Conservation (phyloP, 2,797 vertebrate species). For the Oryzias sinensis region DNA sequence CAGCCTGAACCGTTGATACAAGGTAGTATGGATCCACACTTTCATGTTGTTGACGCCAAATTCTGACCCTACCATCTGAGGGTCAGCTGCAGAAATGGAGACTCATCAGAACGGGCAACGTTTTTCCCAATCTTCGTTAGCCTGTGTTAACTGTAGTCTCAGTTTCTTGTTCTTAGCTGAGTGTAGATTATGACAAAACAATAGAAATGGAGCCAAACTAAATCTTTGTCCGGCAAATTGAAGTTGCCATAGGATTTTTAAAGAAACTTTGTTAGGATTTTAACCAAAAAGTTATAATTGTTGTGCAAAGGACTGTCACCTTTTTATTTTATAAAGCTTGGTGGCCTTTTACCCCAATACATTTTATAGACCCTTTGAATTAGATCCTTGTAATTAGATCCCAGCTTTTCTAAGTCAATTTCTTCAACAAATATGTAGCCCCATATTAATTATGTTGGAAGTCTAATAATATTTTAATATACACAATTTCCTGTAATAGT, state of each 20-base stretch:
- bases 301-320: neutral
- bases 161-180: neutral
- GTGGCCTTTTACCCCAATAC: constrained; percentile 4
- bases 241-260: neutral
- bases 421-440: constrained; percentile 28
- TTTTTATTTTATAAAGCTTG: constrained; percentile 5
- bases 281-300: neutral
- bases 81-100: no score
- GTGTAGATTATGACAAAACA: no score
- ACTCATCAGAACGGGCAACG: no score
- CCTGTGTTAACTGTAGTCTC: no score
- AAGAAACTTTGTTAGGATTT: neutral
- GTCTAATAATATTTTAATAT: constrained; percentile 36
- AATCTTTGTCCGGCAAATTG: neutral
- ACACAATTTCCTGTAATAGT: constrained; percentile 32
- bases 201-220: neutral
- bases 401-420: constrained; percentile 29
- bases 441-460: constrained; percentile 48
- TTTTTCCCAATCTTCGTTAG: no score
- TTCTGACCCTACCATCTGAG: no score
- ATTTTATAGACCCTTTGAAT: constrained; percentile 12
- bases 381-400: constrained; percentile 19
- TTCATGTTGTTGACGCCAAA: no score
- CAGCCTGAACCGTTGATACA: no score
- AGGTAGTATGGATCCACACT: no score